Base-by-base conservation (phyloP, 30 jellyfish, hydroid and myxozoan species). In the Cassiopea andromeda region DNA sequence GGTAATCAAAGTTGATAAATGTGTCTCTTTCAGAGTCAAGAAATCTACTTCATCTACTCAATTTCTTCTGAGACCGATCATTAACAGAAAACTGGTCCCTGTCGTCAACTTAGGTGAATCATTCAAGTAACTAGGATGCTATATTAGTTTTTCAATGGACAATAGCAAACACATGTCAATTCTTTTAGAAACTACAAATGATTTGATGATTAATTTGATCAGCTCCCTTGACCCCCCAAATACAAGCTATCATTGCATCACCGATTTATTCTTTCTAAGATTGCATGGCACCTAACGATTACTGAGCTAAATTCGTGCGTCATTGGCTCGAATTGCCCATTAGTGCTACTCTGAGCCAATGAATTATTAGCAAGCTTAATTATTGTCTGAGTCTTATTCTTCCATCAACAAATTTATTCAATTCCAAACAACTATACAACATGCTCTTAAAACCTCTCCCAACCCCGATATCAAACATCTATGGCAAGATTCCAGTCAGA, bases 281-380 rank as follows among this genome's bases (percentile, higher is more conserved):
- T 44, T 73, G 6, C 60, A 4, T 43, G 58, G 46, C 38, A 43
- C 58, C 46, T 46, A 73, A 44, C 82, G 2, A 27, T 19, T 44
- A 43, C 7, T 44, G 46, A 58, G 59, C 58, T 7, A 73, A 73
- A n/a, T n/a, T n/a, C 57, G 38, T 73, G 82, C 8, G 58, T 73
- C 60, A 44, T 73, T 73, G 82, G 82, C 82, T 73, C 18, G 82
- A 73, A 44, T 46, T 73, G 7, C 57, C 82, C 58, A 73, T 73
- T 73, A 73, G 58, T 73, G 82, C 82, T 58, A 73, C 58, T 44
- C 58, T 73, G 60, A 73, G n/a, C 58, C 38, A n/a, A 3, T 13
- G 10, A n/a, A 44, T 73, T 16, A 18, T 73, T 9, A 27, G 48
- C 7, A 73, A 44, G n/a, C 7, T 12, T 10, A 43, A 73, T 10